phyloP scores from a whole-genome alignment of 1,140 invertebrate genomes.

The Amyelois transitella region DNA sequence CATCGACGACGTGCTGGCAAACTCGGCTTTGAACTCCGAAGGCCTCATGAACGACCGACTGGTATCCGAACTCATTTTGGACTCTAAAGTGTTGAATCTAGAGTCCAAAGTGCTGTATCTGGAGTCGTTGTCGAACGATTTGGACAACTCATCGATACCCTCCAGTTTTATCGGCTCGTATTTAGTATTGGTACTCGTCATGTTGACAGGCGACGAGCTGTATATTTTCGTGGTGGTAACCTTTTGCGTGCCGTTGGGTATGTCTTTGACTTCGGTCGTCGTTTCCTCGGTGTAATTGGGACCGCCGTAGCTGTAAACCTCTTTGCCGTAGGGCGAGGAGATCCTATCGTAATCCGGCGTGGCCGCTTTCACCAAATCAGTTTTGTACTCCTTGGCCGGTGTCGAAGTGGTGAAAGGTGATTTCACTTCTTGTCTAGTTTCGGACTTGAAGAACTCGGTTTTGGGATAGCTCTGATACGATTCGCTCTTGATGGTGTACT shows the following conservation, averaged over 20 bases:
- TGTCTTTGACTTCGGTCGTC: constrained; percentile 69
- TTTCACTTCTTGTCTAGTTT: constrained; percentile 48
- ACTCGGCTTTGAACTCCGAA: constrained; percentile 60
- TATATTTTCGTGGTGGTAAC: constrained; percentile 72
- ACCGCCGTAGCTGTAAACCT: constrained; percentile 53
- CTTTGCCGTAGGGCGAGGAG: constrained; percentile 58
- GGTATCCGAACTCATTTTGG: constrained; percentile 65
- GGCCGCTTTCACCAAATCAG: constrained; percentile 45
- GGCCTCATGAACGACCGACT: constrained; percentile 72
- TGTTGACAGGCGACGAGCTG: constrained; percentile 68
- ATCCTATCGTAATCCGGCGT: constrained; percentile 60
- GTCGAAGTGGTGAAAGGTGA: constrained; percentile 62
- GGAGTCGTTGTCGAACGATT: constrained; percentile 65
- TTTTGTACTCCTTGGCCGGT: constrained; percentile 43
- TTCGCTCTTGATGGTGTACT: constrained; percentile 58
- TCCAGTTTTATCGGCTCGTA: constrained; percentile 67
- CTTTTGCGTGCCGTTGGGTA: constrained; percentile 71
- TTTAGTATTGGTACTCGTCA: constrained; percentile 69
- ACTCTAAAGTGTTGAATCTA: constrained; percentile 63
- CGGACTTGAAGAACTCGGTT: constrained; percentile 45
- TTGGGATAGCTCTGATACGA: constrained; percentile 57
- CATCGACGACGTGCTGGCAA: constrained; percentile 34
- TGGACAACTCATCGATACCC: constrained; percentile 66
- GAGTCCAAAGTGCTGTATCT: constrained; percentile 63
- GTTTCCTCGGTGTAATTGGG: constrained; percentile 70